phyloP scores from a whole-genome alignment of 2,113 vertebrate genomes.

The Ptyas mucosa region DNA sequence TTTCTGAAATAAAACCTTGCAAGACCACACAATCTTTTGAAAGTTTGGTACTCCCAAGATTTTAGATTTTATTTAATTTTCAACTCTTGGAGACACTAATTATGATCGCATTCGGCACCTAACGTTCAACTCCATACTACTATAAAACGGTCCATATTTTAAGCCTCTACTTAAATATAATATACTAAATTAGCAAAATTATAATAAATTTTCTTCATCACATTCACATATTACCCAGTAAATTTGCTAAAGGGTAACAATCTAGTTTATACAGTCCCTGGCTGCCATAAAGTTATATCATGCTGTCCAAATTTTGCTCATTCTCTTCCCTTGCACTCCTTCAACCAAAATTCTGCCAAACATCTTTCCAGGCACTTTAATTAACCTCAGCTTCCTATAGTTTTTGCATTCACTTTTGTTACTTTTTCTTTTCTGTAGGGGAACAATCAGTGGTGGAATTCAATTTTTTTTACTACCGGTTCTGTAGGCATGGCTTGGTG shows the following conservation, averaged over 20 bases:
- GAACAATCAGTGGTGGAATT: not conserved
- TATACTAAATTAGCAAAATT: not conserved
- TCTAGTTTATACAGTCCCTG: not conserved
- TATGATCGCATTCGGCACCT: not conserved
- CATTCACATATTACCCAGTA: not conserved
- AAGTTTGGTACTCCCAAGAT: not conserved
- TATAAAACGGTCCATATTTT: not conserved
- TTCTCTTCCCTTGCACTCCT: no score
- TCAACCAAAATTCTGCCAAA: no score
- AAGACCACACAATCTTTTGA: not conserved
- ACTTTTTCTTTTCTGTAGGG: not conserved
- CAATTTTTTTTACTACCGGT: no score
- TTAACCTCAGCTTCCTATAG: not conserved
- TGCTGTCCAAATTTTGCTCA: no score
- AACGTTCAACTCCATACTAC: not conserved
- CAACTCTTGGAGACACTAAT: not conserved
- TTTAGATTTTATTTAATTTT: not conserved
- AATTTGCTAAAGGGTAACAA: not conserved
- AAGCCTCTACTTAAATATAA: no score
- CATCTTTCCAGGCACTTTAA: not conserved
- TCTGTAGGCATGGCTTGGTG: no score
- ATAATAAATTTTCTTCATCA: not conserved
- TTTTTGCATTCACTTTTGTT: not conserved
- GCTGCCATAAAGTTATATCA: no score
- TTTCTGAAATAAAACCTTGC: not conserved